A percentile compares a stretch with the other conserved stretches of the same genome.
These are phyloP conservation scores for Nephotettix cincticeps DNA, from an alignment of 1,140 invertebrate species.

Conservation along the genomic window DNA sequence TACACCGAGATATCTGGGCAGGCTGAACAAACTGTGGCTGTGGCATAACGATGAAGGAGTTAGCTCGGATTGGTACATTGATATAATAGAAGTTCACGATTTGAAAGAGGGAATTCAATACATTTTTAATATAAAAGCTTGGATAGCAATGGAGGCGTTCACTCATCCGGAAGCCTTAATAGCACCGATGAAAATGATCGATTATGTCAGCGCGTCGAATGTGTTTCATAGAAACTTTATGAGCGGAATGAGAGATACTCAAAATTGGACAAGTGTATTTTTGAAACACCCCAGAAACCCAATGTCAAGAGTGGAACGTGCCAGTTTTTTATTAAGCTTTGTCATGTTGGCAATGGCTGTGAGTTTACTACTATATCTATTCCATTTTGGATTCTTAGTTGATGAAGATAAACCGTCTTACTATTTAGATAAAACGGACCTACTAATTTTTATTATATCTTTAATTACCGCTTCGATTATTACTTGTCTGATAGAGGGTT, in stretches of 20 bases:
- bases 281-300: slow-evolving; percentile 11
- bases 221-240: neutral
- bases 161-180: neutral
- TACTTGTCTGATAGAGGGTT: too few species aligned
- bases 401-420: too few species aligned
- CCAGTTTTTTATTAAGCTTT: neutral
- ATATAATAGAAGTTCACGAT: neutral
- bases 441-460: too few species aligned
- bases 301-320: neutral
- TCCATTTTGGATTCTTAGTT: too few species aligned
- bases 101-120: neutral
- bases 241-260: neutral
- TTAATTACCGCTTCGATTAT: too few species aligned
- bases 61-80: neutral
- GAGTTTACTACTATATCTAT: too few species aligned
- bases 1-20: neutral
- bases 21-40: neutral
- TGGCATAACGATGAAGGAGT: neutral
- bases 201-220: neutral
- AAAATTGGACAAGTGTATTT: neutral
- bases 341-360: too few species aligned
- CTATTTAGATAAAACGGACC: too few species aligned
- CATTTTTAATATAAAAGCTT: neutral
- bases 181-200: neutral
- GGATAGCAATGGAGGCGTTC: neutral